Percentiles rank a stretch among this genome's conserved stretches.
Conservation (phyloP, 1,140 invertebrate genomes). For the Pollicipes pollicipes region DNA sequence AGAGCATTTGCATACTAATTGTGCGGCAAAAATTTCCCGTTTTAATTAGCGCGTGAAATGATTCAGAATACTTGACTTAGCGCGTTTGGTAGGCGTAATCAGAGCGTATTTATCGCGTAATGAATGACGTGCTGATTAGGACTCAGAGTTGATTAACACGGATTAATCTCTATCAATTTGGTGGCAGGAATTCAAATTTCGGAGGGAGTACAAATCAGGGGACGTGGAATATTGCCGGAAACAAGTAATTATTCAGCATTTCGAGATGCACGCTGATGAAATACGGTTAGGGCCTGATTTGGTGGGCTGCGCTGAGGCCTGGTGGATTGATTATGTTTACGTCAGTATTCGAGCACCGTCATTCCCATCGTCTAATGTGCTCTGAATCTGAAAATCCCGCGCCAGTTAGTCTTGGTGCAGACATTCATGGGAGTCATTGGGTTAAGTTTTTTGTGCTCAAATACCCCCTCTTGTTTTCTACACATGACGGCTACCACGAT, state of each 20-base stretch:
- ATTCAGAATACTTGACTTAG: neutral
- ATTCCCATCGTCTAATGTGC: too few relatives aligned
- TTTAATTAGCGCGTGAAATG: neutral
- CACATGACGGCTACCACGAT: too few relatives aligned
- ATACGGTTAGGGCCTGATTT: neutral
- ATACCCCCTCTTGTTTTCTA: too few relatives aligned
- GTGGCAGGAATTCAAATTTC: neutral
- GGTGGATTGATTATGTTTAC: too few relatives aligned
- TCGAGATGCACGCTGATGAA: neutral
- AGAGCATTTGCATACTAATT: neutral
- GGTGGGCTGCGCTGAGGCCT: too few relatives aligned
- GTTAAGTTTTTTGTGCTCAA: too few relatives aligned
- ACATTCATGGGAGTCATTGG: too few relatives aligned
- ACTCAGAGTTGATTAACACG: neutral
- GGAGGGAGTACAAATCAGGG: neutral
- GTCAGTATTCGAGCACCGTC: too few relatives aligned
- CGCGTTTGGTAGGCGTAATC: neutral
- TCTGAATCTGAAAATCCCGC: too few relatives aligned
- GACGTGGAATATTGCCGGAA: neutral
- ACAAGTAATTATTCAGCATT: neutral
- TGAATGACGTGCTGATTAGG: neutral
- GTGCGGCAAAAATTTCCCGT: neutral
- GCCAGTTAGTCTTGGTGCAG: too few relatives aligned
- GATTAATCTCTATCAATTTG: constrained; percentile 2
- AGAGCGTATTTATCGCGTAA: neutral